Evolutionary conservation across 2,113 vertebrate genomes (phyloP), one percentile per base, ranked within the genome.

Genomic region (Peucedramus taeniatus): DNA sequence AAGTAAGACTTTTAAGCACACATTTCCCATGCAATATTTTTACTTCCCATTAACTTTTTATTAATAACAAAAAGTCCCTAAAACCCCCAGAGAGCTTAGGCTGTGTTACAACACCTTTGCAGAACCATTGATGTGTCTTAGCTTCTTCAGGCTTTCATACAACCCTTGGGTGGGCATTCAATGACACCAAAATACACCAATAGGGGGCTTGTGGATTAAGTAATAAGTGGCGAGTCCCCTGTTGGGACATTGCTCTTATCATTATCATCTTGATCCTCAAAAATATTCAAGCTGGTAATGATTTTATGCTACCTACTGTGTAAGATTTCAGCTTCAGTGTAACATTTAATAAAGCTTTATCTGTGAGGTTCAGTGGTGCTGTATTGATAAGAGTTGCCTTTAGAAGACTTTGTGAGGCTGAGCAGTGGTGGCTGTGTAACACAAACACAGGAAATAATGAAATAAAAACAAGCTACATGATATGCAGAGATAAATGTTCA

Each of bases 281-380:
- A 97, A 97, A 97, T 97, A 97, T 98, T 97, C 96, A 97, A 89
- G 93, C 92, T 96, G 74, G 92, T 98, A 98, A 98, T 97, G 97
- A 97, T 97, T 97, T 97, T 87, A 71, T 96, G 84, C 84, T 97
- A 85, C 98, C 97, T 95, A 95, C 97, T 97, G 98, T 90, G 97
- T 88, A 90, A 85, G 96, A 97, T 98, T 98, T 96, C 91, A 95
- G 75, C 83, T 96, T 96, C 96, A 81, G 31, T 94, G 91, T 97
- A 97, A 91, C 96, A 95, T 98, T 98, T 98, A 97, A 97, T 98
- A 98, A 98, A 97, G 93, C 83, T 97, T 97, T 98, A 97, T 97
- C 96, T 92, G 80, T 93, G 90, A 90, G 92, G 87, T 97, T 97
- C 85, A 85, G 64, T 45, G 66, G 91, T 57, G 71, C 64, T 87